These are phyloP conservation scores for Elysia crispata DNA, from an alignment of 2,888 invertebrate genomes.

Conservation along the genomic window DNA sequence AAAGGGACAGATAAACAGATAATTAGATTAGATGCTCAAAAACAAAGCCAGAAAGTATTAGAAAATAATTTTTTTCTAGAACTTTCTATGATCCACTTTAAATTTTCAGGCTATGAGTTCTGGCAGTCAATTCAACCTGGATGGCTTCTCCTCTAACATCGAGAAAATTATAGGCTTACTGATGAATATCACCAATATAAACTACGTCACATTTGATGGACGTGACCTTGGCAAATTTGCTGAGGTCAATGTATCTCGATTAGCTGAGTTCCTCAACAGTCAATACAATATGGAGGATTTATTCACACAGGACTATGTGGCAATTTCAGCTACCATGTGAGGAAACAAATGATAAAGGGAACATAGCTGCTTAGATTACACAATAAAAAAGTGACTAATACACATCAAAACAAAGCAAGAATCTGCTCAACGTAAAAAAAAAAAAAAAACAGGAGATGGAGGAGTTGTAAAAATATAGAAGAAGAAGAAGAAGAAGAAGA, in stretches of 20 bases:
- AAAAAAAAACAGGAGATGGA: no score
- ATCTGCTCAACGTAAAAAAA: no score
- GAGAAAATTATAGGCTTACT: conserved; percentile 42
- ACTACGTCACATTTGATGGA: conserved; percentile 50
- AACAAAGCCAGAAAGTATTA: no score
- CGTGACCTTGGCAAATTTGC: conserved; percentile 45
- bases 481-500: no score
- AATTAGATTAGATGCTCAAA: no score
- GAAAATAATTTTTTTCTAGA: no score
- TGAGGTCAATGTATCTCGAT: conserved; percentile 21
- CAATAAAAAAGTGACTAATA: no score
- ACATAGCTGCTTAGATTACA: no score
- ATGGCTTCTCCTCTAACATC: conserved; percentile 25
- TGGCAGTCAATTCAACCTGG: conserved; percentile 35
- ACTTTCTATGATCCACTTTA: background rate
- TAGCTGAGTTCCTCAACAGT: conserved; percentile 10
- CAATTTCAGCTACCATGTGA: conserved; percentile 13
- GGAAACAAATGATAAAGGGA: background rate
- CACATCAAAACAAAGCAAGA: no score
- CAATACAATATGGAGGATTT: background rate
- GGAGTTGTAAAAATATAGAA: no score
- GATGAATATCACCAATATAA: conserved; percentile 38
- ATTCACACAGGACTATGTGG: conserved; percentile 14
- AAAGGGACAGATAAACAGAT: no score
- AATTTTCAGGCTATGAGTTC: conserved; percentile 5